Evolutionary conservation across 2,888 invertebrate species (phyloP).

Genomic region (Watsonalla cultraria): DNA sequence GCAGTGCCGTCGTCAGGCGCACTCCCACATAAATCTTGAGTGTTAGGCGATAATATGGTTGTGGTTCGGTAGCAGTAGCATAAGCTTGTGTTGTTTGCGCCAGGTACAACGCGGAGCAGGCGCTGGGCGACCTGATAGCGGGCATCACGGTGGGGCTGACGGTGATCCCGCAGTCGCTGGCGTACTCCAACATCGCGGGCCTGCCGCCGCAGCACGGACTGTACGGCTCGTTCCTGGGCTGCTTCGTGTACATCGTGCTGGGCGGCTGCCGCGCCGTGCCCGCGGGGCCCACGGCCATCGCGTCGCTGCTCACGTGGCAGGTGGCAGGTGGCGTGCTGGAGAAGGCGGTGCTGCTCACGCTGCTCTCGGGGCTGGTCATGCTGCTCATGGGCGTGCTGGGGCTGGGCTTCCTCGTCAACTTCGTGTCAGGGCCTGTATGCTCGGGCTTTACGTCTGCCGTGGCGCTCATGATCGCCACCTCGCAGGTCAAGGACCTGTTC

Average conservation of each 20-base stretch:
- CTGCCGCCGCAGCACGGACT: conserved; percentile 92
- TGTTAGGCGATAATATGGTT: too few species aligned
- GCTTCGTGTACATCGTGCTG: conserved; percentile 92
- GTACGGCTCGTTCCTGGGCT: conserved; percentile 95
- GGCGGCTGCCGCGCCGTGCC: conserved; percentile 96
- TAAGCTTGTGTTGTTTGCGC: background rate
- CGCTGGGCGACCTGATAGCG: conserved; percentile 92
- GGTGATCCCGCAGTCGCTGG: conserved; percentile 93
- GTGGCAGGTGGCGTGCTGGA: conserved; percentile 82
- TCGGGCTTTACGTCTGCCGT: conserved; percentile 95
- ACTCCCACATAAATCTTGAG: too few species aligned
- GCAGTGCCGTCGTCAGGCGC: too few species aligned
- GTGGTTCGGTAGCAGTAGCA: too few species aligned
- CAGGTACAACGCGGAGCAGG: conserved; percentile 83
- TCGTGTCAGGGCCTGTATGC: conserved; percentile 93
- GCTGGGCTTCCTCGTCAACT: conserved; percentile 91
- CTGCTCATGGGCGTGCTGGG: conserved; percentile 90
- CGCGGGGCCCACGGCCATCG: conserved; percentile 94
- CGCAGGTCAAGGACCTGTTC: conserved; percentile 91
- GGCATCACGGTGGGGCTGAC: conserved; percentile 95
- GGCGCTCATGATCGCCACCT: conserved; percentile 91
- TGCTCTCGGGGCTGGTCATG: conserved; percentile 86
- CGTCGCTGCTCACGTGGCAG: conserved; percentile 91
- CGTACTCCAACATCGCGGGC: conserved; percentile 89
- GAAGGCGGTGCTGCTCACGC: conserved; percentile 87